Base-by-base conservation (phyloP, 2,113 vertebrate genomes). In the Pelecanoides urinatrix region DNA sequence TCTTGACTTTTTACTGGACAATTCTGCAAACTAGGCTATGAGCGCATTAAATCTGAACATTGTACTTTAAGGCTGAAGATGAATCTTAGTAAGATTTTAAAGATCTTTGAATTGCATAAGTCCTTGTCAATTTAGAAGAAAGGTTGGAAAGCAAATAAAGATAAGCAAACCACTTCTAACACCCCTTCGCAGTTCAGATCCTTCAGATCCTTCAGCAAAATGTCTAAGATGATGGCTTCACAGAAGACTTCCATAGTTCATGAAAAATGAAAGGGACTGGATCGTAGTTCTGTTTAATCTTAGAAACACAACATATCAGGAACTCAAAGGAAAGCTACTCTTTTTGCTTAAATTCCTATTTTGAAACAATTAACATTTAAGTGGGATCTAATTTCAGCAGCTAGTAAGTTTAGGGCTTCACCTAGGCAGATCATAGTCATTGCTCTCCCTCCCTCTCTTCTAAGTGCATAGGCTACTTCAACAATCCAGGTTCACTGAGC, bases 211-310 rank as follows among this genome's bases (percentile, higher is more conserved):
- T 34, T 94, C 38, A 86, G 17, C 26, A 71, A 85, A 61, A 82
- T 11, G 5, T 14, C 42, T 34, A 11, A 38, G 45, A 56, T 20
- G 16, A 66, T 16, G 27, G 16, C 30, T 90, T 81, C 34, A 78
- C 2, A 73, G 38, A 91, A 59, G 71, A 71, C 16, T 52, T 94
- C 58, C 47, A 93, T 30, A 90, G 70, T 90, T 92, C 61, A 94
- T 47, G 38, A 94, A 82, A 81, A 90, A 91, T 72, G 38, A 92
- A 67, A 55, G 70, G 95, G 83, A 96, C 63, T 86, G 63, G 63
- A 96, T 71, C 15, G 3, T 22, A 59, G 9, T 70, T 74, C 29
- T 76, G 34, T 52, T 73, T 68, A 68, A 74, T 49, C 45, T 68
- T 50, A 89, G 65, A 83, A 88, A 75, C 14, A 45, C 7, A 49